Evolutionary conservation across 2,888 invertebrate species (phyloP), one percentile per base, ranked within the genome.

Genomic region (Leuctra nigra): DNA sequence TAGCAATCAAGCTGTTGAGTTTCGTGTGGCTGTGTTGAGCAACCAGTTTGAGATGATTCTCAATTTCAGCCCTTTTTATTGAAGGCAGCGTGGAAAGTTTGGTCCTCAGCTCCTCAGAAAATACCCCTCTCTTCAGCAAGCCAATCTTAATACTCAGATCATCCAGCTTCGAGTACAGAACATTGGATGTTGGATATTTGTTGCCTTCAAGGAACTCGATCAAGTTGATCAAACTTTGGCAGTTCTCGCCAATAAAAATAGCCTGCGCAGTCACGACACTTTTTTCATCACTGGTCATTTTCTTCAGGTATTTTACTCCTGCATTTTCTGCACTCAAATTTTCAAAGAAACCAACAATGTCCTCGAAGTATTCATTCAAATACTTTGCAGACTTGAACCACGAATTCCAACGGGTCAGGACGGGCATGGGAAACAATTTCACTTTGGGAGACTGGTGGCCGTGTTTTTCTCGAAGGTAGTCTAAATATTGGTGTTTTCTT

Each of bases 341-440:
- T 55, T 48, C 38, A 7, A 55, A 11, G 23, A 23, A 35, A n/a
- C 47, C 18, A 18, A 23, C 36, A 20, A 48, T 25, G 25, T 55
- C 47, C 18, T 23, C 14, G n/a, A 58, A 18, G 23, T 55, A 47
- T 25, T 58, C 58, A 20, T 25, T 35, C 7, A 58, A 7, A 44
- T 55, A 50, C 7, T 39, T 35, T 11, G 39, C 56, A 44, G 46
- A 46, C 22, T 46, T 38, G 38, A 59, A 53, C 59, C 59, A 59
- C 6, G 46, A 56, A 14, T 56, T 56, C 59, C 59, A 56, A 18
- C 56, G 35, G 7, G 56, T 56, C 33, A 56, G 23, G 14, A 56
- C 59, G 9, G 59, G 59, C 35, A 56, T 50, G 9, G 53, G 59
- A 46, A 59, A 59, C 35, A 56, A 16, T 25, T 48, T 47, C 11